Conservation (phyloP, 2,797 vertebrate species). For the Rhyacichthys aspro region DNA sequence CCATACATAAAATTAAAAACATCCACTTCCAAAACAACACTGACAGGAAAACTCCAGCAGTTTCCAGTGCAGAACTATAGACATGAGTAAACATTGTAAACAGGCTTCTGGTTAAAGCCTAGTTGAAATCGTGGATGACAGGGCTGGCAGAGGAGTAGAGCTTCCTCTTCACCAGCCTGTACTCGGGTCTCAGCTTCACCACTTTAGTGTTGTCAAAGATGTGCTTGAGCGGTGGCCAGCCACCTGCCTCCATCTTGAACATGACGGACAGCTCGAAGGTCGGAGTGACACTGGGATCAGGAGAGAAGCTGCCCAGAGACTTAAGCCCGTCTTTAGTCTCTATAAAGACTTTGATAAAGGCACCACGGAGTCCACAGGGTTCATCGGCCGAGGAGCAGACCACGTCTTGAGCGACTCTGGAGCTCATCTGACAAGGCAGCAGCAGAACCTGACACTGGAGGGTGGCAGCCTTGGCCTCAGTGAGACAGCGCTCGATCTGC, state of each 20-base stretch:
- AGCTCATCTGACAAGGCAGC: conserved; percentile 73
- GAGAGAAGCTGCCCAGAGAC: conserved; percentile 63
- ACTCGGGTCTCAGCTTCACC: conserved; percentile 75
- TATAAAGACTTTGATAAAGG: conserved; percentile 71
- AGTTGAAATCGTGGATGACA: conserved; percentile 71
- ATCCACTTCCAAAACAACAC: background rate
- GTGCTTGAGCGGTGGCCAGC: conserved; percentile 72
- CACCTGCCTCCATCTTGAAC: conserved; percentile 59
- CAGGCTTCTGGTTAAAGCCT: background rate
- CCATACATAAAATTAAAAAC: conserved; percentile 5
- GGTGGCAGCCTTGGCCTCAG: conserved; percentile 70
- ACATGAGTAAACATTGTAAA: background rate
- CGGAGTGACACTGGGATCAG: conserved; percentile 68
- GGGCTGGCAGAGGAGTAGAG: conserved; percentile 82
- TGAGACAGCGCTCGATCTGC: conserved; percentile 75
- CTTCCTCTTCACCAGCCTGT: conserved; percentile 83
- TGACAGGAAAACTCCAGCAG: background rate
- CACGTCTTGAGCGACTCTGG: conserved; percentile 70
- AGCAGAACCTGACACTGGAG: conserved; percentile 77
- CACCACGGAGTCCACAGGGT: conserved; percentile 81
- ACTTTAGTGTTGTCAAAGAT: conserved; percentile 71
- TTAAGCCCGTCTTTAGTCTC: conserved; percentile 64
- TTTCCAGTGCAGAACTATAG: conserved; percentile 11
- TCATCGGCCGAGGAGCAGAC: conserved; percentile 65
- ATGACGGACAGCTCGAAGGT: conserved; percentile 82